Conservation (phyloP, 2,797 vertebrate species). For the Heteromormyrus szaboi region DNA sequence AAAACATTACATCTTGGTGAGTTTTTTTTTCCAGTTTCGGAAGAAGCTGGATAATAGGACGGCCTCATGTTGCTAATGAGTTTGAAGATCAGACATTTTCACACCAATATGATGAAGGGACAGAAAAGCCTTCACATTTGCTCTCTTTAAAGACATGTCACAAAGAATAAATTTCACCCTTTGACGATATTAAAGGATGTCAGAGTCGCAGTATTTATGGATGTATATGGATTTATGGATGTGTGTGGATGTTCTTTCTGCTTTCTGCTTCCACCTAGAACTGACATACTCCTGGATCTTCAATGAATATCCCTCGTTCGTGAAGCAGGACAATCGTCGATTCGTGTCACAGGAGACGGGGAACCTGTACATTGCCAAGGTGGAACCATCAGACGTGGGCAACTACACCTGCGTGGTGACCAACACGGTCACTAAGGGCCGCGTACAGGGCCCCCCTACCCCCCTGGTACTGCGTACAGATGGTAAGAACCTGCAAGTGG, state of each 20-base stretch:
- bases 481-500: conserved; percentile 60
- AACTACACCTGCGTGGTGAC: conserved; percentile 97
- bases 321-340: conserved; percentile 85
- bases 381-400: conserved; percentile 88
- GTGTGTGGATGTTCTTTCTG: neutral
- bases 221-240: neutral
- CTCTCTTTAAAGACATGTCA: conserved; percentile 1
- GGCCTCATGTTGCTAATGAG: conserved; percentile 36
- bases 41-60: conserved; percentile 32
- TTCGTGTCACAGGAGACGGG: conserved; percentile 95
- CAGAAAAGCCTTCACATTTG: conserved; percentile 24
- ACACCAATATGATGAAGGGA: conserved; percentile 39
- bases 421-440: conserved; percentile 79
- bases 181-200: neutral
- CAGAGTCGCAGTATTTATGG: neutral
- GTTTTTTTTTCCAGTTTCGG: conserved; percentile 20
- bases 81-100: conserved; percentile 47
- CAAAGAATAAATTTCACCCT: neutral
- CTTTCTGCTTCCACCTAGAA: conserved; percentile 59
- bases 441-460: conserved; percentile 83
- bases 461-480: conserved; percentile 88
- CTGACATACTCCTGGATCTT: conserved; percentile 93
- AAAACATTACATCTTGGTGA: conserved; percentile 32
- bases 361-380: conserved; percentile 93
- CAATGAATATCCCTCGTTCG: conserved; percentile 87